These are phyloP conservation scores for Xyliphius kryptos DNA, from an alignment of 2,113 vertebrate species.

Conservation along the genomic window DNA sequence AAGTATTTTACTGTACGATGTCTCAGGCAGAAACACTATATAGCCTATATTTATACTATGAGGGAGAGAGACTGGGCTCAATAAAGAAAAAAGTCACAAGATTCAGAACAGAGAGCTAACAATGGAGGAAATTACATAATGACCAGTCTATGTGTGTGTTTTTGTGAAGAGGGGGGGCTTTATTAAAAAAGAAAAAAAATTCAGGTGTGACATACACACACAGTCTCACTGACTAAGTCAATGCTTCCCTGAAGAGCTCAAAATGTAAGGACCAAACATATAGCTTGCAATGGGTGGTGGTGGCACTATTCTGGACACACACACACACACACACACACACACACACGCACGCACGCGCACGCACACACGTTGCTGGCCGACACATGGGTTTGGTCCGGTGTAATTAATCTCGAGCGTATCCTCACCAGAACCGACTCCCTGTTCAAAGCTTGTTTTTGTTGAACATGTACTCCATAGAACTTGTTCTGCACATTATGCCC, in stretches of 20 bases:
- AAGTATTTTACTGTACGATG: neutral
- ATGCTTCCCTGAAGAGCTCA: constrained; percentile 53
- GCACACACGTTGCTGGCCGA: constrained; percentile 17
- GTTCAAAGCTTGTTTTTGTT: too few species aligned
- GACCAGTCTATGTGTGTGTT: too few species aligned
- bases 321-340: neutral
- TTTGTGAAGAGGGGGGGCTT: neutral
- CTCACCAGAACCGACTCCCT: too few species aligned
- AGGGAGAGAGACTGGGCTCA: constrained; percentile 23
- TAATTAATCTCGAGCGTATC: constrained; percentile 14
- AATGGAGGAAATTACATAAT: neutral
- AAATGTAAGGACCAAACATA: constrained; percentile 60
- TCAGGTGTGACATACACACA: neutral
- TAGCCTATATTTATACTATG: constrained; percentile 53
- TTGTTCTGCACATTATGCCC: constrained; percentile 15
- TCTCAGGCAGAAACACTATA: constrained; percentile 51
- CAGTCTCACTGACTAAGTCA: constrained; percentile 53
- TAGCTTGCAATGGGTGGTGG: constrained; percentile 34
- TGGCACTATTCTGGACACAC: constrained; percentile 38
- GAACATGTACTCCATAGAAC: constrained; percentile 3
- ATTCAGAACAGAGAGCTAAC: neutral
- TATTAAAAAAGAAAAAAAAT: neutral
- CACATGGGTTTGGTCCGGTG: neutral
- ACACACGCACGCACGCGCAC: constrained; percentile 9
- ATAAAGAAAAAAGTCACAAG: neutral